Conservation (phyloP, 37 sponge, comb jelly and placozoan species). For the Beroe ovata region DNA sequence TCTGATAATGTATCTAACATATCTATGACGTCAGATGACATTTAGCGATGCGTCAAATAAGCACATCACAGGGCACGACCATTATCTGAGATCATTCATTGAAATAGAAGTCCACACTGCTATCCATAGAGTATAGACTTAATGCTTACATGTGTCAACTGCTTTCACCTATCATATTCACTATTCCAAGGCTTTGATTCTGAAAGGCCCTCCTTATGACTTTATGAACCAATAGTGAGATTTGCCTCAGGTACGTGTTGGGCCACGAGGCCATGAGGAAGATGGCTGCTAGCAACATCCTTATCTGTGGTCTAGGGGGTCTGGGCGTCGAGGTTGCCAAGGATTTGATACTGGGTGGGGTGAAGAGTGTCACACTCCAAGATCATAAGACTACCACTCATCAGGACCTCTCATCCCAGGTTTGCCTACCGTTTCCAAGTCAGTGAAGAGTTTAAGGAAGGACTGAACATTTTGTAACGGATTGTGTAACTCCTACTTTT, state of each 20-base stretch:
- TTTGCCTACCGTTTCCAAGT: slow-evolving; percentile 12
- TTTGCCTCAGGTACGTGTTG: slow-evolving; percentile 81
- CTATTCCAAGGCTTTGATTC: not conserved
- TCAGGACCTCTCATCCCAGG: slow-evolving; percentile 92
- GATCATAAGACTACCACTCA: slow-evolving; percentile 75
- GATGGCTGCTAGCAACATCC: slow-evolving; percentile 83
- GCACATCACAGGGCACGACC: no score
- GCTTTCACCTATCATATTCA: not conserved
- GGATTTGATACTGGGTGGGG: slow-evolving; percentile 90
- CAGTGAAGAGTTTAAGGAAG: not conserved
- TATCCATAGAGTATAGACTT: no score
- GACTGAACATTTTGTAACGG: not conserved
- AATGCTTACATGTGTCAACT: no score
- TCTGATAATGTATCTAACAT: no score
- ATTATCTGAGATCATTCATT: no score
- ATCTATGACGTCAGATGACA: no score
- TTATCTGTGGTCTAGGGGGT: slow-evolving; percentile 94
- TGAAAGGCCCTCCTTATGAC: not conserved
- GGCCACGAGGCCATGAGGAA: slow-evolving; percentile 97
- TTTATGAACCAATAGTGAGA: no score
- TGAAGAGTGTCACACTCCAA: slow-evolving; percentile 87
- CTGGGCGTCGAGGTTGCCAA: slow-evolving; percentile 96
- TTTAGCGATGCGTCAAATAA: no score
- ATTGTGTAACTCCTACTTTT: not conserved
- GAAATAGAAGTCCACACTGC: no score